Percentiles rank a stretch among this genome's conserved stretches.
These are phyloP conservation scores for Magallana angulata DNA, from an alignment of 1,140 invertebrate genomes.

Conservation along the genomic window DNA sequence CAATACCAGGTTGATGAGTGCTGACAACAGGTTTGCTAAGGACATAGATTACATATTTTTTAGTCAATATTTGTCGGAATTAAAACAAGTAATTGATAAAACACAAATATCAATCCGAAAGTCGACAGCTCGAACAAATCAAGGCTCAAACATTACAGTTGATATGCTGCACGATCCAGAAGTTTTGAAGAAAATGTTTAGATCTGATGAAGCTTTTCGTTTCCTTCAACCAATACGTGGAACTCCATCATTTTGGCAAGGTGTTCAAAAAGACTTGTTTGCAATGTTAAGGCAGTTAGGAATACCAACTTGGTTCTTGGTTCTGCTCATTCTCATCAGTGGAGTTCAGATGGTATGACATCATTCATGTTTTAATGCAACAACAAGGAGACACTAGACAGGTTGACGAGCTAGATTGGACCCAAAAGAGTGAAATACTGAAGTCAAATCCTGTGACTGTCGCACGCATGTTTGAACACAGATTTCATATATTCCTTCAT, in stretches of 20 bases:
- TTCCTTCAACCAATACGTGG: slow-evolving; percentile 47
- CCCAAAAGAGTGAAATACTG: background rate
- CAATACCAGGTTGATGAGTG: slow-evolving; percentile 32
- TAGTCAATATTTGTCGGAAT: slow-evolving; percentile 14
- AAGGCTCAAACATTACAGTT: background rate
- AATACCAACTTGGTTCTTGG: slow-evolving; percentile 45
- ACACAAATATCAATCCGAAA: slow-evolving; percentile 40
- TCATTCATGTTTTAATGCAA: background rate
- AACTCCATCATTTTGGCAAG: slow-evolving; percentile 49
- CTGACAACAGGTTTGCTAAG: slow-evolving; percentile 23
- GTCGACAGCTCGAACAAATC: background rate
- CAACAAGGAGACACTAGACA: background rate
- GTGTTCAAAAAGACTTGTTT: slow-evolving; percentile 39
- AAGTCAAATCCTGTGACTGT: background rate
- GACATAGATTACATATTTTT: slow-evolving; percentile 35
- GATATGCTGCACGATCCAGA: slow-evolving; percentile 21
- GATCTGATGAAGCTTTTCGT: slow-evolving; percentile 7
- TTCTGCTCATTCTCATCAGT: slow-evolving; percentile 45
- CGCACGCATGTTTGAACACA: background rate
- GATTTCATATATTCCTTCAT: slow-evolving; percentile 18
- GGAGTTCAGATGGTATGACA: background rate
- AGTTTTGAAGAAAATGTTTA: slow-evolving; percentile 2
- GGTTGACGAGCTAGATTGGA: background rate
- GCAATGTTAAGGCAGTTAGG: slow-evolving; percentile 45
- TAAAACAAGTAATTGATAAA: slow-evolving; percentile 21